Evolutionary conservation across 30 jellyfish, hydroid and myxozoan species (phyloP).

Genomic region (Catostylus mosaicus): DNA sequence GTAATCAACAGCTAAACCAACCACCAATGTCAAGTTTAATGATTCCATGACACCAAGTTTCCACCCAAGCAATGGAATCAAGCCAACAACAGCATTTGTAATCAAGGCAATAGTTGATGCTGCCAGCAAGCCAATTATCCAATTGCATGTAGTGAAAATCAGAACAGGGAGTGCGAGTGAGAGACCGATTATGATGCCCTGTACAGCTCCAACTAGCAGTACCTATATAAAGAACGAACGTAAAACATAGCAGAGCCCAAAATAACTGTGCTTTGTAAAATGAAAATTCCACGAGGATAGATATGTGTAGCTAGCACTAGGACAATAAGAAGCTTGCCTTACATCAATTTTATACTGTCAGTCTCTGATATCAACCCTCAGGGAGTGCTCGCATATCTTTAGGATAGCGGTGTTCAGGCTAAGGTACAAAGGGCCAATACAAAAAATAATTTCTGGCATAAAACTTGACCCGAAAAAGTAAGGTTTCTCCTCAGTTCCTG

Average conservation of each 20-base stretch:
- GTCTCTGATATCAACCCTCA: too few species aligned
- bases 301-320: too few species aligned
- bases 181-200: conserved; percentile 84
- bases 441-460: too few species aligned
- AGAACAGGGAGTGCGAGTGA: conserved; percentile 93
- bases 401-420: too few species aligned
- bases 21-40: conserved; percentile 90
- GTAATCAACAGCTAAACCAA: conserved; percentile 95
- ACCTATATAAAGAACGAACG: conserved; percentile 45
- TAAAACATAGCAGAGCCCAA: background rate
- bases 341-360: too few species aligned
- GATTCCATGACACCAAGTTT: conserved; percentile 97
- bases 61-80: conserved; percentile 97
- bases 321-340: too few species aligned
- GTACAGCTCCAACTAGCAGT: conserved; percentile 94
- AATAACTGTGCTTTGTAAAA: too few species aligned
- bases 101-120: conserved; percentile 84
- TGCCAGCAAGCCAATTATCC: conserved; percentile 95
- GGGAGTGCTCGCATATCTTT: too few species aligned
- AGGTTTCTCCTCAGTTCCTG: too few species aligned
- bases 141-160: conserved; percentile 89
- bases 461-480: too few species aligned
- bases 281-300: too few species aligned
- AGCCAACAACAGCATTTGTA: conserved; percentile 94
- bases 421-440: too few species aligned